Percentiles rank a stretch among this genome's conserved stretches.
Conservation (phyloP, 1,140 invertebrate species). For the Eciton burchellii region DNA sequence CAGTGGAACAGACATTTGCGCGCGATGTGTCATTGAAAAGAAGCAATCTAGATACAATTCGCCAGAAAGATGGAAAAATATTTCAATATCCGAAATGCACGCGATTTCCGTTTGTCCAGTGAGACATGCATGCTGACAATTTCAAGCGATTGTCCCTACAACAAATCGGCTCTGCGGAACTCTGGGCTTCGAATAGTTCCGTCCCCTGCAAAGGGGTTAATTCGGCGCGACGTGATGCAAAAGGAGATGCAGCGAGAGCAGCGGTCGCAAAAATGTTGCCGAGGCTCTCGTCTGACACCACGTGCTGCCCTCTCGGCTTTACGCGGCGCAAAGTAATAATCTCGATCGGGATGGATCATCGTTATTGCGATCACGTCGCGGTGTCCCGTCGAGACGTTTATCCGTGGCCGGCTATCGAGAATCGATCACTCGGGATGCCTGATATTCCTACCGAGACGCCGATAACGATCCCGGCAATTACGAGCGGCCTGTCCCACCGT, state of each 20-base stretch:
- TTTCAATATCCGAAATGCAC: no score
- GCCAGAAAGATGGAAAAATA: no score
- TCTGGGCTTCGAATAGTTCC: no score
- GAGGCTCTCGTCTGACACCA: neutral
- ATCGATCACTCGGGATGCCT: neutral
- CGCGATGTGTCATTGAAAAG: no score
- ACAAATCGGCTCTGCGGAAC: no score
- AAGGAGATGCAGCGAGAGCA: neutral
- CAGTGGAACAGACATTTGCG: no score
- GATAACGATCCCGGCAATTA: neutral
- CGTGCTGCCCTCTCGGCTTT: no score
- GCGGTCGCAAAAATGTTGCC: neutral
- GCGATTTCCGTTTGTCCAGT: no score
- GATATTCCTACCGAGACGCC: neutral
- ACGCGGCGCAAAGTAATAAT: neutral
- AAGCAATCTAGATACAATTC: no score
- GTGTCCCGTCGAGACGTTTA: neutral
- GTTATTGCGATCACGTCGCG: conserved; percentile 13
- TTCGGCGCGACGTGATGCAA: neutral
- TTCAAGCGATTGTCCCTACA: no score
- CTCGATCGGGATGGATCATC: neutral
- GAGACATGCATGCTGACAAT: no score
- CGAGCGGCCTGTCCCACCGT: neutral
- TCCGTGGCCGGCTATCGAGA: neutral
- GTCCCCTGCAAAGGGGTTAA: no score